Evolutionary conservation across 2,797 vertebrate species (phyloP).

Genomic region (Lithobates pipiens): DNA sequence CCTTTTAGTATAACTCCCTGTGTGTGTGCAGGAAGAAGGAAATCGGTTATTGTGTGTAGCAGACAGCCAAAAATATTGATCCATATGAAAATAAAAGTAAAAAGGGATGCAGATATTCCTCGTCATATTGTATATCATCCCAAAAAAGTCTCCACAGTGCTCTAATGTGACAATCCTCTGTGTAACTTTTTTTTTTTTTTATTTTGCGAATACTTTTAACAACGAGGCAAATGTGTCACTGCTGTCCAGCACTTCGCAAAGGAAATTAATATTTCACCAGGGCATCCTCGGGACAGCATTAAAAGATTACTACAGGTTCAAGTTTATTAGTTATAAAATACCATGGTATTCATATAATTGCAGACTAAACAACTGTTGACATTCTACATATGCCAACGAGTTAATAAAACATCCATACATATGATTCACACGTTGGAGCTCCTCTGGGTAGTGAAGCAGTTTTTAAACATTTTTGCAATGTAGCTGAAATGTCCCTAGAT

Average conservation of each 20-base stretch:
- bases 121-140: constrained; percentile 16
- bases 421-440: constrained; percentile 36
- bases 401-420: constrained; percentile 44
- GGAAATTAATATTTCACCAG: constrained; percentile 60
- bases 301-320: constrained; percentile 54
- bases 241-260: constrained; percentile 23
- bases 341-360: constrained; percentile 52
- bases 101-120: background rate
- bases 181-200: constrained; percentile 38
- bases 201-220: constrained; percentile 48
- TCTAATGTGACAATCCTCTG: constrained; percentile 57
- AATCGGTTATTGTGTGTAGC: background rate
- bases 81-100: background rate
- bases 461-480: background rate
- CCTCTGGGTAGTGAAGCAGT: background rate
- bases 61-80: background rate
- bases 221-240: constrained; percentile 52
- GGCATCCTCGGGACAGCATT: constrained; percentile 52
- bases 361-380: constrained; percentile 58
- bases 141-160: background rate
- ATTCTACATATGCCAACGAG: constrained; percentile 55
- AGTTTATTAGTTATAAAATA: constrained; percentile 58
- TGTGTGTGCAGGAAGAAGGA: too few relatives aligned
- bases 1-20: too few relatives aligned
- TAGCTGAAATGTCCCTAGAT: background rate